These are phyloP conservation scores for Heliconius ethilla DNA, from an alignment of 2,888 invertebrate genomes.

Conservation along the genomic window DNA sequence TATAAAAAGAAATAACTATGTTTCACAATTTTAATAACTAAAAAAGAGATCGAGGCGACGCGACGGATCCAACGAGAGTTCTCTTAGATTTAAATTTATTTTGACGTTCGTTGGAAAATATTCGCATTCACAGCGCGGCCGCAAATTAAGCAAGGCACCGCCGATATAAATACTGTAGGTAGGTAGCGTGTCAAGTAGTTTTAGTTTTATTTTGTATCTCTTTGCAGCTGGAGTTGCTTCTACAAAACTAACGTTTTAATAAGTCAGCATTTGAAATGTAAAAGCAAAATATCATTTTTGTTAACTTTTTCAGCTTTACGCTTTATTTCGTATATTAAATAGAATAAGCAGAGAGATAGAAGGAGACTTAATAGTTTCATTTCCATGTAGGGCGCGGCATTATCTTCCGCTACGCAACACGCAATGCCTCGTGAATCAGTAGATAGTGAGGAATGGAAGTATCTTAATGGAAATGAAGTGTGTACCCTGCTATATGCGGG, in stretches of 20 bases:
- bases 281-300: background rate
- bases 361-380: background rate
- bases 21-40: conserved; percentile 3
- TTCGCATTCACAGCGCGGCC: conserved; percentile 8
- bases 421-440: background rate
- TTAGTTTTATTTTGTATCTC: conserved; percentile 16
- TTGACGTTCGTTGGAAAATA: background rate
- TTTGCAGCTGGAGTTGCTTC: background rate
- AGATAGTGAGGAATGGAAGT: background rate
- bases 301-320: background rate
- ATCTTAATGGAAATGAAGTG: background rate
- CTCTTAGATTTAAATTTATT: conserved; percentile 21
- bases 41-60: conserved; percentile 2
- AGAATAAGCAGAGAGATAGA: too few relatives aligned
- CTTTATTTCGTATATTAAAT: too few relatives aligned
- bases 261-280: background rate
- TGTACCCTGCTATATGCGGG: background rate
- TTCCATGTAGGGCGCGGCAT: background rate
- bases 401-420: background rate
- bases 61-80: background rate
- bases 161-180: conserved; percentile 15
- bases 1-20: background rate
- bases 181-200: background rate
- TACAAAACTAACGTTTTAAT: conserved; percentile 2
- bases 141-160: conserved; percentile 12